A percentile compares a stretch with the other conserved stretches of the same genome.
phyloP scores from a whole-genome alignment of 2,113 vertebrate species.

The Charadrius vociferus region DNA sequence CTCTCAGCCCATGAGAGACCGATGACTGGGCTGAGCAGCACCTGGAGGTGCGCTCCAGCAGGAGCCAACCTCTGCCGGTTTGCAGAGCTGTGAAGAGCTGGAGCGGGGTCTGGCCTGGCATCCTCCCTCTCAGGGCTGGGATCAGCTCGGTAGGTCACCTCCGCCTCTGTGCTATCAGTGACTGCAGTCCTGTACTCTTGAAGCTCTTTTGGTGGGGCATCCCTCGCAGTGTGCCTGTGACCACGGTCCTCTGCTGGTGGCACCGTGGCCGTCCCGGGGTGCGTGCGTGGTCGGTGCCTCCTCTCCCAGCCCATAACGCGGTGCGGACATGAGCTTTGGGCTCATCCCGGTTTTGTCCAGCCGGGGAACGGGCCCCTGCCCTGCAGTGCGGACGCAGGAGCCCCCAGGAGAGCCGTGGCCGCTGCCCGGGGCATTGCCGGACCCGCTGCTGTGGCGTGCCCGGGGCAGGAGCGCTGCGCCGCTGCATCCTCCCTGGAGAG shows the following conservation, averaged over 20 bases:
- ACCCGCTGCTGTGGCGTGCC: too few relatives aligned
- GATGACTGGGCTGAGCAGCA: not conserved
- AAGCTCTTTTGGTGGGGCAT: not conserved
- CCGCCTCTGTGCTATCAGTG: not conserved
- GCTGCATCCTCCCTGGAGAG: not conserved
- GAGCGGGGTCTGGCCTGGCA: not conserved
- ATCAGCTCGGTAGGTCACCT: too few relatives aligned
- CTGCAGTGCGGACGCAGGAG: too few relatives aligned
- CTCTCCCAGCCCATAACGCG: too few relatives aligned
- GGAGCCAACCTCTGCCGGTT: not conserved
- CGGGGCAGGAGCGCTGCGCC: not conserved
- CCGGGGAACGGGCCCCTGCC: too few relatives aligned
- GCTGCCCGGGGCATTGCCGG: not conserved
- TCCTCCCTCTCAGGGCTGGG: not conserved
- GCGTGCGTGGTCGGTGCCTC: too few relatives aligned
- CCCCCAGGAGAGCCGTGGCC: not conserved
- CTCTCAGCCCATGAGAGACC: not conserved
- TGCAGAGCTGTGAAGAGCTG: not conserved
- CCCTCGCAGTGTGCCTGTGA: too few relatives aligned
- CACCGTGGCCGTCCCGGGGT: too few relatives aligned
- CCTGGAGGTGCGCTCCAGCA: not conserved
- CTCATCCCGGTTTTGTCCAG: too few relatives aligned
- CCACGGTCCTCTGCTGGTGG: too few relatives aligned
- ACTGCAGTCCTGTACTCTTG: not conserved
- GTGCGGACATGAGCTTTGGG: too few relatives aligned